Conservation (phyloP, 1,140 invertebrate species). For the Macrobrachium nipponense region DNA sequence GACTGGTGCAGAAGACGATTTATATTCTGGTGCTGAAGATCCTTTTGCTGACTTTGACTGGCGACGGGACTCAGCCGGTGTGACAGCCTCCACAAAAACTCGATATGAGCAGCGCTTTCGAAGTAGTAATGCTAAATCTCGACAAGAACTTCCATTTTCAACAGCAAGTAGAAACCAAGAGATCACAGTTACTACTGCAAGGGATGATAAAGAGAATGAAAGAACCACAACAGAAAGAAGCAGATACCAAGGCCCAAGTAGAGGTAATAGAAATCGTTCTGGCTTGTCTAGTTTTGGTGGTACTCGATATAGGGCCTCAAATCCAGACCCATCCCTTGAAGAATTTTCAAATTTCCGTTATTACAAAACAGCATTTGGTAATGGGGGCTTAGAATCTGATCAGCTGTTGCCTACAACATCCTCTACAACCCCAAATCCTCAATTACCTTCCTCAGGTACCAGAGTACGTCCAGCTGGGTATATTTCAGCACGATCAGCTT, state of each 20-base stretch:
- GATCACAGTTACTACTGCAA: conserved; percentile 11
- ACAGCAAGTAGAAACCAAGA: conserved; percentile 32
- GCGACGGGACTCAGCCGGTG: conserved; percentile 52
- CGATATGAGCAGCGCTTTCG: conserved; percentile 52
- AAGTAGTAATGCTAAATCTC: neutral
- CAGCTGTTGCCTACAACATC: too few species aligned
- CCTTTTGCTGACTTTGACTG: conserved; percentile 63
- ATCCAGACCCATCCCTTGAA: conserved; percentile 34
- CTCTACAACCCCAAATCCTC: neutral
- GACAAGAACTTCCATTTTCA: conserved; percentile 1
- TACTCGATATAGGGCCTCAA: conserved; percentile 8
- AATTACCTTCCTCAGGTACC: neutral
- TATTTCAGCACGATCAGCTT: conserved; percentile 42
- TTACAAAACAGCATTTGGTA: conserved; percentile 61
- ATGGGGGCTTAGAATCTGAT: neutral
- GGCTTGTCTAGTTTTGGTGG: neutral
- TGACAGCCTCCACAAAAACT: conserved; percentile 59
- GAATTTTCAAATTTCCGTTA: conserved; percentile 63
- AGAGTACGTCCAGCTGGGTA: conserved; percentile 38
- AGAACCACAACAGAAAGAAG: neutral
- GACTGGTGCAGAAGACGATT: conserved; percentile 28
- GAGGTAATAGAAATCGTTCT: conserved; percentile 13
- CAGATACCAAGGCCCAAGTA: neutral
- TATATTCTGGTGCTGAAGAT: conserved; percentile 37
- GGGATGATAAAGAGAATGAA: neutral